A percentile compares a stretch with the other conserved stretches of the same genome.
Conservation (phyloP, 2,888 invertebrate species). For the Rhamnusium bicolor region DNA sequence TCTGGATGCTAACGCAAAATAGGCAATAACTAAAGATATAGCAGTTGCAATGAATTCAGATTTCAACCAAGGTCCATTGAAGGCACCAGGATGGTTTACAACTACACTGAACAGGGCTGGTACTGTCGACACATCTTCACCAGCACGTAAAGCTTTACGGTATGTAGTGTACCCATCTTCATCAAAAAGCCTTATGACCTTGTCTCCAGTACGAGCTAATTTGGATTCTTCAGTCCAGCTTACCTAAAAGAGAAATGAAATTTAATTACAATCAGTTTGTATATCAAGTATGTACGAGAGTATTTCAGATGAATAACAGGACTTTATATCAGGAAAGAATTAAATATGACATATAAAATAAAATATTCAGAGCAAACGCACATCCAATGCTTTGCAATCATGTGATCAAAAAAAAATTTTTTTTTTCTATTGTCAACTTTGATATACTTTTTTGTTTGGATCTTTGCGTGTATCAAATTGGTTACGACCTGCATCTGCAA, state of each 20-base stretch:
- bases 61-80: constrained; percentile 93
- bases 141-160: constrained; percentile 85
- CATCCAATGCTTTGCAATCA: too few relatives aligned
- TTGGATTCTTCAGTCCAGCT: constrained; percentile 95
- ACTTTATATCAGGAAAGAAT: too few relatives aligned
- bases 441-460: too few relatives aligned
- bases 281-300: too few relatives aligned
- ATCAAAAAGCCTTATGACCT: constrained; percentile 87
- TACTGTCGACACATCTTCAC: constrained; percentile 79
- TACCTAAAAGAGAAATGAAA: constrained; percentile 76
- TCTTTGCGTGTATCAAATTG: too few relatives aligned
- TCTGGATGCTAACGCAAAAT: constrained; percentile 89
- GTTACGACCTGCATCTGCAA: too few relatives aligned
- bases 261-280: neutral
- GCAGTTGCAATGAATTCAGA: constrained; percentile 91
- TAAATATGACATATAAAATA: too few relatives aligned
- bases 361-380: too few relatives aligned
- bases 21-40: constrained; percentile 85
- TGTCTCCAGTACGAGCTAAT: constrained; percentile 86
- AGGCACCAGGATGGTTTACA: constrained; percentile 85
- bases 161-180: constrained; percentile 93
- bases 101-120: constrained; percentile 82
- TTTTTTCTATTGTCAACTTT: too few relatives aligned
- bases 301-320: too few relatives aligned
- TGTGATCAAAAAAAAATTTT: too few relatives aligned